A percentile compares a stretch with the other conserved stretches of the same genome.
phyloP scores from a whole-genome alignment of 2,797 vertebrate genomes.

The Anguilla marmorata region DNA sequence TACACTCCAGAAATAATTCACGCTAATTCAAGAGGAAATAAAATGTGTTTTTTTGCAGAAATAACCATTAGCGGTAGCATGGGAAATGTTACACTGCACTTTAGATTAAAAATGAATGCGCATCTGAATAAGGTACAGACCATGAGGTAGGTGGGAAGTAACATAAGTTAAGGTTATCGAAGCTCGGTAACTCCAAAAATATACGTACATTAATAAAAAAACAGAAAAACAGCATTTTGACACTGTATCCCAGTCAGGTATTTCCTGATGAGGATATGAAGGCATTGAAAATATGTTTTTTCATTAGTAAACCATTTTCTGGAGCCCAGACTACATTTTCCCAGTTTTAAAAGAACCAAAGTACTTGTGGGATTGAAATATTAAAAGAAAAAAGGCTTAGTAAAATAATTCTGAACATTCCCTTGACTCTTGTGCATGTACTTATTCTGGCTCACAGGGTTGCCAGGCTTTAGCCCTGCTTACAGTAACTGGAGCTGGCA shows the following conservation, averaged over 20 bases:
- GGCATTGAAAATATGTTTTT: not conserved
- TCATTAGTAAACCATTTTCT: not conserved
- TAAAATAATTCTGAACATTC: not conserved
- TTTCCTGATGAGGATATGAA: not conserved
- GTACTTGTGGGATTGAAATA: not conserved
- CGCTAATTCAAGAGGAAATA: not conserved
- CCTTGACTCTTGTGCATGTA: not conserved
- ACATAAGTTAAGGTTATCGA: not conserved
- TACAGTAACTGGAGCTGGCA: not conserved
- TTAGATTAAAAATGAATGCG: not conserved
- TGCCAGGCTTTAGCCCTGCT: not conserved
- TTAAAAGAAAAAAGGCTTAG: not conserved
- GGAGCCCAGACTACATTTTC: not conserved
- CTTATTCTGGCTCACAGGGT: not conserved
- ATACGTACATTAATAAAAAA: not conserved
- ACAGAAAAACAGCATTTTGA: not conserved
- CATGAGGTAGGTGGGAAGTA: not conserved
- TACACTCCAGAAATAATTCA: not conserved
- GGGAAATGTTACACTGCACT: not conserved
- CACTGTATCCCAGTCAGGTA: not conserved
- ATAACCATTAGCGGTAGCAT: not conserved
- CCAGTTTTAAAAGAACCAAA: not conserved
- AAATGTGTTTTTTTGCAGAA: not conserved
- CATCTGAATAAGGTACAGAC: not conserved
- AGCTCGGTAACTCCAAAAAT: not conserved